Conservation (phyloP, 2,113 vertebrate species). For the Xiphophorus hellerii region DNA sequence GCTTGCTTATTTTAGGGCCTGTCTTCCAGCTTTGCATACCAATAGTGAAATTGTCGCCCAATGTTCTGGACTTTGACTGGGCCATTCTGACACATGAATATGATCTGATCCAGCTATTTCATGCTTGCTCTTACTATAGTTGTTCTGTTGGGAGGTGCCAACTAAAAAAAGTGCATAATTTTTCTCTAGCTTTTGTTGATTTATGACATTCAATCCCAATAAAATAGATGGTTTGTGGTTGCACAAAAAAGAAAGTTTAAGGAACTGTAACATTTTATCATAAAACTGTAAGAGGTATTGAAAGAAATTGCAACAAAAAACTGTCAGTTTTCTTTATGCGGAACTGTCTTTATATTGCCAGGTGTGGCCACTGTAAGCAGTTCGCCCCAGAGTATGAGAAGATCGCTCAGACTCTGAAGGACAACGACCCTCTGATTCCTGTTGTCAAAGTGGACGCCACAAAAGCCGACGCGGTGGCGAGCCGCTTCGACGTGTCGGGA, state of each 20-base stretch:
- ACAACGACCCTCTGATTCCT: constrained; percentile 90
- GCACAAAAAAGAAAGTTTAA: neutral
- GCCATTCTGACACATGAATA: neutral
- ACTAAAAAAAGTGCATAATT: neutral
- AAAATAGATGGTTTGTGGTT: too few relatives aligned
- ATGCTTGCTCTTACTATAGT: neutral
- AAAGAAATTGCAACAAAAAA: too few relatives aligned
- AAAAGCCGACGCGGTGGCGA: constrained; percentile 78
- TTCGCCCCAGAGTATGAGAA: constrained; percentile 96
- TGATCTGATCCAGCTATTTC: too few relatives aligned
- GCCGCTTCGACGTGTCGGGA: constrained; percentile 90
- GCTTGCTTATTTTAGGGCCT: neutral
- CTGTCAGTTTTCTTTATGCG: neutral
- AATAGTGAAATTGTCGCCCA: neutral
- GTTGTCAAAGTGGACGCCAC: constrained; percentile 96
- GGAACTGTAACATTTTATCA: neutral
- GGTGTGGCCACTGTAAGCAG: constrained; percentile 98
- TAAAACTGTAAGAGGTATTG: neutral
- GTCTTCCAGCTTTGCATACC: too few relatives aligned
- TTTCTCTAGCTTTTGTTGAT: neutral
- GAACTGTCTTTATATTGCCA: constrained; percentile 45
- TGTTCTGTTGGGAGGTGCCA: too few relatives aligned
- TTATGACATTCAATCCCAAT: too few relatives aligned
- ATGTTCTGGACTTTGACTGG: neutral
- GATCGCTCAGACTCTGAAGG: constrained; percentile 88